A percentile compares a stretch with the other conserved stretches of the same genome.
Evolutionary conservation across 2,888 invertebrate species (phyloP).

Genomic region (Pachymerium ferrugineum): DNA sequence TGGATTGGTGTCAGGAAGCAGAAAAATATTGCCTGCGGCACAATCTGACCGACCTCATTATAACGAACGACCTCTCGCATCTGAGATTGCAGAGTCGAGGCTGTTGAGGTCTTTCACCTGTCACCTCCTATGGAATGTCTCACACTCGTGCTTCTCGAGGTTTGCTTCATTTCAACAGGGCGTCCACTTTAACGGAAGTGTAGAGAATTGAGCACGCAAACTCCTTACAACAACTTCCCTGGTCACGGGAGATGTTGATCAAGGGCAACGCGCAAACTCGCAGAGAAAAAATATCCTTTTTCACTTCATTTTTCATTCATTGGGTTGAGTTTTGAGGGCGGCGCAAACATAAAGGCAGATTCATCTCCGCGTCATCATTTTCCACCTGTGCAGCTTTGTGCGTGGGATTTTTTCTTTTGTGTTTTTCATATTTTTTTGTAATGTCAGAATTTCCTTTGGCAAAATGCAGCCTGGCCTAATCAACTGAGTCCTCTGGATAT

Average conservation of each 20-base stretch:
- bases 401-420: conserved; percentile 3
- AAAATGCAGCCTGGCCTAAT: not conserved
- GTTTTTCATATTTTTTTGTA: not conserved
- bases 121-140: conserved; percentile 18
- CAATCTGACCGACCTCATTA: conserved; percentile 1
- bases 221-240: not conserved
- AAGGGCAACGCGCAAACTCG: conserved; percentile 20
- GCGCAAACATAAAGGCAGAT: not conserved
- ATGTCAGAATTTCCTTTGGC: not conserved
- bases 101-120: conserved; percentile 13
- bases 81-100: not conserved
- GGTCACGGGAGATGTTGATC: conserved; percentile 8
- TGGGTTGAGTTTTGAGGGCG: conserved; percentile 15
- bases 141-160: not conserved
- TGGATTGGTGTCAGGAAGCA: conserved; percentile 23
- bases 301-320: not conserved
- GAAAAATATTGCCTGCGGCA: not conserved
- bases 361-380: conserved; percentile 16
- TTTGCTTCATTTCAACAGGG: not conserved
- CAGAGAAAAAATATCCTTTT: not conserved
- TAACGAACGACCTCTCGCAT: conserved; percentile 14
- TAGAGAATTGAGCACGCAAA: not conserved
- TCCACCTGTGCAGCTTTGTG: conserved; percentile 27
- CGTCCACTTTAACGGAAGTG: conserved; percentile 16
- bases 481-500: not conserved